Evolutionary conservation across 2,797 vertebrate species (phyloP), one percentile per base, ranked within the genome.

Genomic region (Enteromius mattozi): DNA sequence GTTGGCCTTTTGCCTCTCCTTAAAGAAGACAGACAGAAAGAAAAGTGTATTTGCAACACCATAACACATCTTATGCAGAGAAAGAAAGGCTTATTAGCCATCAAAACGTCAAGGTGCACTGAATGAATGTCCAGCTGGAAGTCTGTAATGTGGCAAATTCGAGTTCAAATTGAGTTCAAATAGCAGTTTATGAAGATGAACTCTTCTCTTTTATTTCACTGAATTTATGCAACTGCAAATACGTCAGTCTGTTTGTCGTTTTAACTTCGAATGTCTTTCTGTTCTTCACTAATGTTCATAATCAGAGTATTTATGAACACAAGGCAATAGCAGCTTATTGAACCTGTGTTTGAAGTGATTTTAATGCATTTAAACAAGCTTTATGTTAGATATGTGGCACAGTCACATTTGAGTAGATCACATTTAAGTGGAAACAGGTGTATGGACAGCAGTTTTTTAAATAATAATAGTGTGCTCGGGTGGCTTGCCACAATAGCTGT

Each of bases 81-180:
- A 61, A 68, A 54, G 47, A 83, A 37, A 3, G 24, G 49, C n/a
- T 77, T 69, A 45, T 69, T 69, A 56, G 63, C 61, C 74, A 83
- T 77, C 61, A 69, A 69, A 51, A 56, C 7, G 35, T 45, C 74
- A 42, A 68, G 63, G 74, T 69, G 45, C 63, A 42, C 63, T 59
- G 63, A 66, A 77, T 78, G 49, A 56, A 83, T 78, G 49, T 83
- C 82, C 35, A 30, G 63, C 17, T 77, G 47, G 63, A 77, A 56
- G n/a, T 77, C 47, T 54, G 65, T 75, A 65, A 82, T 75, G 71
- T 45, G 65, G 79, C 27, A 65, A 80, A 65, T 54, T 61, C 8
- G 35, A 70, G 75, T 78, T 70, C 49, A 76, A 68, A 69, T 77
- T 14, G 35, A 75, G 80, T 82, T 82, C 80, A 72, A 47, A 76